A percentile compares a stretch with the other conserved stretches of the same genome.
These are phyloP conservation scores for Hapalemur alaotrensis DNA, from an alignment of 2,797 vertebrate genomes.

Conservation along the genomic window DNA sequence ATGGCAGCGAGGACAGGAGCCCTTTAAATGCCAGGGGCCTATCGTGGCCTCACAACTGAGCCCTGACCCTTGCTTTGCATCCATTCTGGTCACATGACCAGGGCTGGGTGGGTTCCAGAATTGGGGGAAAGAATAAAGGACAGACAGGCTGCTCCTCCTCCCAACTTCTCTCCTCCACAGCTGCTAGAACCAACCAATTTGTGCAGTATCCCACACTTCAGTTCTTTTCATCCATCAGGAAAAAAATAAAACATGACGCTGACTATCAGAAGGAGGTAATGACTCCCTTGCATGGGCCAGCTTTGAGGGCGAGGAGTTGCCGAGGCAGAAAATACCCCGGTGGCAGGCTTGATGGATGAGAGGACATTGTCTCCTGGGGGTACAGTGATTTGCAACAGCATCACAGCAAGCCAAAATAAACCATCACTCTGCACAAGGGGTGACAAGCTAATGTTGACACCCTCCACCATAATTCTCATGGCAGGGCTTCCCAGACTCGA, in stretches of 20 bases:
- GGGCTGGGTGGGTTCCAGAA: neutral
- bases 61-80: neutral
- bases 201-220: neutral
- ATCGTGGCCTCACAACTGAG: neutral
- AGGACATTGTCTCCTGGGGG: constrained; percentile 6
- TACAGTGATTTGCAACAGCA: neutral
- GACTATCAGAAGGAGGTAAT: neutral
- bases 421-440: constrained; percentile 5
- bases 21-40: neutral
- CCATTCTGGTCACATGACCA: neutral
- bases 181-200: neutral
- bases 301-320: constrained; percentile 12
- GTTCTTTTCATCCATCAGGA: neutral
- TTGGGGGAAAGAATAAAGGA: neutral
- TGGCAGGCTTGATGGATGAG: constrained; percentile 50
- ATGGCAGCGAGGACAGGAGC: neutral
- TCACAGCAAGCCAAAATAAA: constrained; percentile 45
- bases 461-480: neutral
- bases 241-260: neutral
- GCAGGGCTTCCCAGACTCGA: neutral
- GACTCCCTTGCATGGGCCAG: neutral
- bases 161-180: no score
- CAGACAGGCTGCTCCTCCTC: neutral
- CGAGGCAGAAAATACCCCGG: constrained; percentile 57
- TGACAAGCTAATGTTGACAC: neutral